A percentile compares a stretch with the other conserved stretches of the same genome.
phyloP scores from a whole-genome alignment of 2,113 vertebrate species.

The Muntiacus reevesi region DNA sequence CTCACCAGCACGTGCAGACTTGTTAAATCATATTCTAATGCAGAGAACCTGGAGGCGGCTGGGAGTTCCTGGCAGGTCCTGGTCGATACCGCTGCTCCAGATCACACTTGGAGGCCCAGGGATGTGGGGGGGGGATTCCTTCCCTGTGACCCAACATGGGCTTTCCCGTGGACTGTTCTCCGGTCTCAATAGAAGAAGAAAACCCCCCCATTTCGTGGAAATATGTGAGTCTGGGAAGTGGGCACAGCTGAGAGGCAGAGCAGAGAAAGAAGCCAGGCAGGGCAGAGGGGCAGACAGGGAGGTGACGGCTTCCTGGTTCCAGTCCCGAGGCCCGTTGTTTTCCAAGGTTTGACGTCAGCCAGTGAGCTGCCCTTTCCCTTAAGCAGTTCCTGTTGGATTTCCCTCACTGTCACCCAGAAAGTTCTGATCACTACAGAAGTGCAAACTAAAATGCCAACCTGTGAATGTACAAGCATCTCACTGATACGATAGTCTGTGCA shows the following conservation, averaged over 20 bases:
- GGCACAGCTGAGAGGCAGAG: neutral
- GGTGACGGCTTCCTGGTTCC: neutral
- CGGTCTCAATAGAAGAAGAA: neutral
- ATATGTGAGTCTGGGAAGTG: neutral
- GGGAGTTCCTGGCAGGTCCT: accelerated
- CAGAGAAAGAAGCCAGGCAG: neutral
- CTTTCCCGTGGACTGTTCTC: neutral
- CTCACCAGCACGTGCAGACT: accelerated
- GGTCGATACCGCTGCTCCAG: neutral
- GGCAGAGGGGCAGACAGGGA: accelerated
- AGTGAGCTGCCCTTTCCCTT: neutral
- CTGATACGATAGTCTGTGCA: accelerated
- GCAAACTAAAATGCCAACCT: neutral
- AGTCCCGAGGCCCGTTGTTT: accelerated
- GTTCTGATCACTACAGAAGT: neutral
- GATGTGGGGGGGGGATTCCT: neutral
- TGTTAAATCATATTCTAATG: neutral
- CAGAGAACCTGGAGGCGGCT: neutral
- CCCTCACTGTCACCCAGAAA: neutral
- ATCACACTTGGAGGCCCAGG: neutral
- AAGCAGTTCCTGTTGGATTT: neutral
- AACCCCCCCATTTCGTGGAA: accelerated
- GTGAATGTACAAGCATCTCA: too few species aligned
- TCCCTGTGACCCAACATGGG: neutral
- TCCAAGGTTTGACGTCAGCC: neutral